Percentiles rank a stretch among this genome's conserved stretches.
Conservation (phyloP, 2,888 invertebrate species). For the Patella ulyssiponensis region DNA sequence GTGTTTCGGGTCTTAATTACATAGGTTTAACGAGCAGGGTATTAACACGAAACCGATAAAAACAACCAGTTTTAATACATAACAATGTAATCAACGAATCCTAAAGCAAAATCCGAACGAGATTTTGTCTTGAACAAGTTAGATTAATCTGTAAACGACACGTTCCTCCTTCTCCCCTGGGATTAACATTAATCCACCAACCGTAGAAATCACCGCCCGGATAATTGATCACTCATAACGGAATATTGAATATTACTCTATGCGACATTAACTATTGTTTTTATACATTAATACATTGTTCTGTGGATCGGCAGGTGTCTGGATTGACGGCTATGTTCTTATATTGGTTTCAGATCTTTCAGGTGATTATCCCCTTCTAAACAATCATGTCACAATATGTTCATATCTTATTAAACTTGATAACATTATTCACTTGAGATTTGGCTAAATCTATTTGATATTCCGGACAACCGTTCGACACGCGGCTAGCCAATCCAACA, state of each 20-base stretch:
- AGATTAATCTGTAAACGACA: not conserved
- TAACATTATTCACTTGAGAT: not conserved
- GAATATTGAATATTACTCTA: too few species aligned
- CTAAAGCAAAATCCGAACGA: too few species aligned
- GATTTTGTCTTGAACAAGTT: conserved; percentile 3
- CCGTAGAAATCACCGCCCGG: too few species aligned
- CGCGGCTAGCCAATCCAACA: conserved; percentile 7
- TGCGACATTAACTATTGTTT: too few species aligned
- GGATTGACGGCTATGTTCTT: not conserved
- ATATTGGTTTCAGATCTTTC: conserved; percentile 3
- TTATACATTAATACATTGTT: too few species aligned
- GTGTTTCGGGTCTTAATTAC: not conserved
- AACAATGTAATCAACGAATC: too few species aligned
- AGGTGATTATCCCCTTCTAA: not conserved
- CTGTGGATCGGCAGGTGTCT: too few species aligned
- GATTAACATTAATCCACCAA: not conserved
- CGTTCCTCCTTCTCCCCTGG: not conserved
- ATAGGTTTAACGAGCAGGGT: not conserved
- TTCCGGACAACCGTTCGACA: not conserved
- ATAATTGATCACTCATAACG: too few species aligned
- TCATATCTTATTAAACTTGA: not conserved
- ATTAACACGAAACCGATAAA: not conserved
- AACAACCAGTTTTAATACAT: too few species aligned
- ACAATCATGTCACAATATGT: not conserved
- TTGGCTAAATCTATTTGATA: not conserved